A percentile compares a stretch with the other conserved stretches of the same genome.
phyloP scores from a whole-genome alignment of 1,140 invertebrate species.

The Triops cancriformis region DNA sequence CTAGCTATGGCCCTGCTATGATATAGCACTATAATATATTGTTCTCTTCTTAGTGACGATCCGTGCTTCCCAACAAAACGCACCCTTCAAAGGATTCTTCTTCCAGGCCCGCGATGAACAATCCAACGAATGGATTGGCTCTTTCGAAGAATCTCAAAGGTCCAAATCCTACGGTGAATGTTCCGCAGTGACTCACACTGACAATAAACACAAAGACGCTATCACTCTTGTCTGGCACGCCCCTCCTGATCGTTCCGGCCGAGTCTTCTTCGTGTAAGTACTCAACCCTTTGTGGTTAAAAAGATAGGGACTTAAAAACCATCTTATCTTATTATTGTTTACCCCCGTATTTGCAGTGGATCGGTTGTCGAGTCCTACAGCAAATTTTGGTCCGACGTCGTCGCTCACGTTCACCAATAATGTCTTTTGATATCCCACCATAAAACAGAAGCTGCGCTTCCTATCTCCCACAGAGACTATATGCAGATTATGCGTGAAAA shows the following conservation, averaged over 20 bases:
- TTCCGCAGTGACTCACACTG: constrained; percentile 65
- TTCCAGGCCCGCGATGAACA: constrained; percentile 63
- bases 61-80: constrained; percentile 40
- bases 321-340: constrained; percentile 23
- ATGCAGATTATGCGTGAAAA: background rate
- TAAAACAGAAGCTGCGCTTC: constrained; percentile 21
- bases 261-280: constrained; percentile 69
- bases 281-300: constrained; percentile 17
- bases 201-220: constrained; percentile 60
- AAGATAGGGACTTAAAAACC: constrained; percentile 21
- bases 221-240: constrained; percentile 65
- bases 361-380: constrained; percentile 60
- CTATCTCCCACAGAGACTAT: background rate
- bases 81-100: constrained; percentile 65
- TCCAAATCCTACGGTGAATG: constrained; percentile 65
- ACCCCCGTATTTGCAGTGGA: constrained; percentile 48
- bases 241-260: constrained; percentile 50
- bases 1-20: no score
- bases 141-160: constrained; percentile 58
- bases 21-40: no score
- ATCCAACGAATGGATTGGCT: constrained; percentile 60
- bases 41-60: constrained; percentile 50
- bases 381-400: constrained; percentile 58
- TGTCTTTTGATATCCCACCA: background rate
- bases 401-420: constrained; percentile 42